Evolutionary conservation across 2,113 vertebrate species (phyloP).

Genomic region (Zosterops pallidus): DNA sequence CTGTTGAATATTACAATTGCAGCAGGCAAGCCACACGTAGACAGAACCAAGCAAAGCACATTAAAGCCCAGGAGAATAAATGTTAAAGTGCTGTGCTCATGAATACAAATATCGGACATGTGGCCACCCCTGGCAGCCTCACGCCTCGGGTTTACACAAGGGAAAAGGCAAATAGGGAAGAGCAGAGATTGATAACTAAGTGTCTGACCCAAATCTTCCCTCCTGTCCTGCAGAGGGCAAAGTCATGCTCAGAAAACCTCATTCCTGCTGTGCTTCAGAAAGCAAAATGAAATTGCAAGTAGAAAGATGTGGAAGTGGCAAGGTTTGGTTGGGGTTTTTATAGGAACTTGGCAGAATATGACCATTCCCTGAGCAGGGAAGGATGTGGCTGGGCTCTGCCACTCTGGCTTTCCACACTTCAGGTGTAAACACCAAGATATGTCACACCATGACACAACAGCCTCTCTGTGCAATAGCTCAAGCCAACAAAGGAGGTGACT

Average conservation of each 20-base stretch:
- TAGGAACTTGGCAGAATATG: too few species aligned
- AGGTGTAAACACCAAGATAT: background rate
- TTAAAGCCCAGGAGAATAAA: slow-evolving; percentile 56
- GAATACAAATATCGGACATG: background rate
- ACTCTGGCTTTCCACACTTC: background rate
- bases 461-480: background rate
- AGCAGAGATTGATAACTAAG: background rate
- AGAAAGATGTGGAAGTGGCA: too few species aligned
- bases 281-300: background rate
- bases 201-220: background rate
- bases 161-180: slow-evolving; percentile 31
- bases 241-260: background rate
- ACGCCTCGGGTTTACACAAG: background rate
- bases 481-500: background rate
- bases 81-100: slow-evolving; percentile 15
- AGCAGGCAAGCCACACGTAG: slow-evolving; percentile 20
- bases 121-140: background rate
- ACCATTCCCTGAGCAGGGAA: too few species aligned
- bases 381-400: too few species aligned
- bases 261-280: background rate
- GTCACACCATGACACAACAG: accelerated
- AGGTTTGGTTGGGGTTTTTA: too few species aligned
- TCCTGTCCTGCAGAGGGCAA: background rate
- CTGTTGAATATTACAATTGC: slow-evolving; percentile 41
- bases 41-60: slow-evolving; percentile 21